Conservation (phyloP, 2,888 invertebrate species). For the Phortica magna region DNA sequence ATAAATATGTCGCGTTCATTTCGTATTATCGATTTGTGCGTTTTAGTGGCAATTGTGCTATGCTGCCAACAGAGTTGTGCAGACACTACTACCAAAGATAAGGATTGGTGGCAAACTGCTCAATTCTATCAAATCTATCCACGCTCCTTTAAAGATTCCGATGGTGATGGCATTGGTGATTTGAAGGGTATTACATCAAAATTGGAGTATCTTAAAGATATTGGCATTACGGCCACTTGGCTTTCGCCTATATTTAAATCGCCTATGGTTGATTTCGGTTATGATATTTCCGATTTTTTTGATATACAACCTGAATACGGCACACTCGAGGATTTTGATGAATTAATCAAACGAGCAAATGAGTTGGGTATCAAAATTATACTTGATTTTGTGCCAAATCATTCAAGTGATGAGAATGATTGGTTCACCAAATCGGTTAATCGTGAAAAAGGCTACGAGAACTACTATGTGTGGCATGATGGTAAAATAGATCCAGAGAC, state of each 20-base stretch:
- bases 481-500: constrained; percentile 52
- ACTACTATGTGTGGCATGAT: constrained; percentile 84
- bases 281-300: constrained; percentile 82
- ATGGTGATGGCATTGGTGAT: constrained; percentile 91
- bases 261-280: constrained; percentile 83
- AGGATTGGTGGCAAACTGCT: constrained; percentile 89
- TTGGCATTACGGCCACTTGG: constrained; percentile 81
- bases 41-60: not conserved
- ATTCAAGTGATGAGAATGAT: constrained; percentile 75
- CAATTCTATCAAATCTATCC: constrained; percentile 91
- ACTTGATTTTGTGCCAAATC: constrained; percentile 83
- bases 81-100: not conserved
- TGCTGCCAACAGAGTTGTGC: not conserved
- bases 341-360: constrained; percentile 76
- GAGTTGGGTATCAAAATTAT: constrained; percentile 79
- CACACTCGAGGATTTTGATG: constrained; percentile 80
- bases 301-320: constrained; percentile 81
- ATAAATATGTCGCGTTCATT: constrained; percentile 2
- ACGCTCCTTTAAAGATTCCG: constrained; percentile 88
- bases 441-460: constrained; percentile 80
- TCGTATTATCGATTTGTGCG: not conserved
- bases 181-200: constrained; percentile 83
- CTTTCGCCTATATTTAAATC: constrained; percentile 83
- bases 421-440: constrained; percentile 84
- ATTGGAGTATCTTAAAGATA: constrained; percentile 79